A percentile compares a stretch with the other conserved stretches of the same genome.
Evolutionary conservation across 2,113 vertebrate species (phyloP).

Genomic region (Ploceus nigricollis): DNA sequence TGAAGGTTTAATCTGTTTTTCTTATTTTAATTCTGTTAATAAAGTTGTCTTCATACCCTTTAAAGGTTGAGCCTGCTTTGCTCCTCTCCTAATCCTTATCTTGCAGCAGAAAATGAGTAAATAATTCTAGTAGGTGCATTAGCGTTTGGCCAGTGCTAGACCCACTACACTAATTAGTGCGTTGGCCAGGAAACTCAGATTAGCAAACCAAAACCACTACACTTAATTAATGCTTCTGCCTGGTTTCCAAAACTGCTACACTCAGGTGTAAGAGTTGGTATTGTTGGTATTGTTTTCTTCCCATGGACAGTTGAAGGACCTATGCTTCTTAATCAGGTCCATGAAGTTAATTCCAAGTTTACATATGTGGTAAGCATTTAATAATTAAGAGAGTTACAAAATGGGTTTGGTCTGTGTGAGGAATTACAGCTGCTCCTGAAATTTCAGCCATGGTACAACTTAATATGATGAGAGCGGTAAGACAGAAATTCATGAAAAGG

Average conservation of each 20-base stretch:
- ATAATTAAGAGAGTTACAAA: background rate
- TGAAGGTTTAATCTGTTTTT: background rate
- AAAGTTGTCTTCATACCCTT: background rate
- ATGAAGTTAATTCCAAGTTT: background rate
- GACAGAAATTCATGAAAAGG: background rate
- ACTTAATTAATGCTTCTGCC: background rate
- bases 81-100: background rate
- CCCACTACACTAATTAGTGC: background rate
- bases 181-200: background rate
- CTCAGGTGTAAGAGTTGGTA: background rate
- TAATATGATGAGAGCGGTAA: background rate
- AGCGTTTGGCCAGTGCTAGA: background rate
- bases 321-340: background rate
- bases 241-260: fast-evolving
- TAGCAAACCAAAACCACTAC: background rate
- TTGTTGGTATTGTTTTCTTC: background rate
- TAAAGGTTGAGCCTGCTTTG: background rate
- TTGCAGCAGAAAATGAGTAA: background rate
- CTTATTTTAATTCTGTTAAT: background rate
- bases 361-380: background rate
- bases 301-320: background rate
- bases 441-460: background rate
- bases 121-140: background rate
- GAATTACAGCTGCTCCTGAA: background rate
- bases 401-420: background rate